phyloP scores from a whole-genome alignment of 2,888 invertebrate genomes.

The Petrolisthes manimaculis region DNA sequence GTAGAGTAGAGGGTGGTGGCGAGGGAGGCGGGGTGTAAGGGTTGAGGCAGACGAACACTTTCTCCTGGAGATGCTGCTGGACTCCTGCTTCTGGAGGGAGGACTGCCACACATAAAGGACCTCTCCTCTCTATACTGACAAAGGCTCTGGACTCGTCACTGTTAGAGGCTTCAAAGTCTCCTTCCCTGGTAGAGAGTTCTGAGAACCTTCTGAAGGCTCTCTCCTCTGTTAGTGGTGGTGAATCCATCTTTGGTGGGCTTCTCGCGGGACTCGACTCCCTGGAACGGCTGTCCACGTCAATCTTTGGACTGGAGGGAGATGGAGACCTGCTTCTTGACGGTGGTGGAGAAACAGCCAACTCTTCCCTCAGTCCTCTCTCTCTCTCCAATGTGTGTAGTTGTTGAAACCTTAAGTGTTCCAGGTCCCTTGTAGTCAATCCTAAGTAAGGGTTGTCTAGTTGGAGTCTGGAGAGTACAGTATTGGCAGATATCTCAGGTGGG shows the following conservation, averaged over 20 bases:
- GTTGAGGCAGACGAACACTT: constrained; percentile 25
- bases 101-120: neutral
- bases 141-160: constrained; percentile 45
- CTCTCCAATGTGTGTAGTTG: constrained; percentile 30
- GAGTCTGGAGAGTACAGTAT: constrained; percentile 45
- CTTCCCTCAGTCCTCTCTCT: constrained; percentile 44
- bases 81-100: constrained; percentile 16
- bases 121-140: constrained; percentile 37
- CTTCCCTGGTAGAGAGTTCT: constrained; percentile 17
- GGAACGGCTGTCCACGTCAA: constrained; percentile 58
- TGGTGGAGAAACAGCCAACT: constrained; percentile 35
- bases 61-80: constrained; percentile 27
- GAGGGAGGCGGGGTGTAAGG: constrained; percentile 36
- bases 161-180: constrained; percentile 30
- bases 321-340: constrained; percentile 40
- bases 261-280: constrained; percentile 51
- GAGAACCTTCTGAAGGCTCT: constrained; percentile 31
- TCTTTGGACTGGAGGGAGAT: constrained; percentile 56
- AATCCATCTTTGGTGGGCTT: constrained; percentile 31
- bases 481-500: constrained; percentile 43
- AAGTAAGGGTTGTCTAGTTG: constrained; percentile 55
- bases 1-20: constrained; percentile 47
- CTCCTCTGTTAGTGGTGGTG: constrained; percentile 21
- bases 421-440: constrained; percentile 44
- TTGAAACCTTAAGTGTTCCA: constrained; percentile 49